These are phyloP conservation scores for Coendou prehensilis DNA, from an alignment of 2,797 vertebrate genomes.

Conservation along the genomic window DNA sequence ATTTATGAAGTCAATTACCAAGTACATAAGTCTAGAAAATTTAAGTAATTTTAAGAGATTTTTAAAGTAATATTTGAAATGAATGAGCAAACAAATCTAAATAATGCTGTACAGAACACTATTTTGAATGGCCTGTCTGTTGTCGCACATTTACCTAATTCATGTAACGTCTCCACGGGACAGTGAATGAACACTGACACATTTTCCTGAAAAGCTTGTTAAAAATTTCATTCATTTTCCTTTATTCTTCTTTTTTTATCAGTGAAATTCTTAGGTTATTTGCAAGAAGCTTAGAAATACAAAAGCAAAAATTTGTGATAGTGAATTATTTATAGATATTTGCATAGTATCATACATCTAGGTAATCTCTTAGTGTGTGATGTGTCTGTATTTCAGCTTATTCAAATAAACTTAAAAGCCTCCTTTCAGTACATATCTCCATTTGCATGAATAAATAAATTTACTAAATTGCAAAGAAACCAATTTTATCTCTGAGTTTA, in stretches of 20 bases:
- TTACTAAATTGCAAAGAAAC: background rate
- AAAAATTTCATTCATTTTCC: background rate
- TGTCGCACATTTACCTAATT: background rate
- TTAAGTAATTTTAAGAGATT: constrained; percentile 31
- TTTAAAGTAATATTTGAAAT: background rate
- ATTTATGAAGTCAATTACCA: background rate
- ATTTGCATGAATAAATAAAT: background rate
- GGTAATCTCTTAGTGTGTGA: background rate
- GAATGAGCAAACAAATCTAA: constrained; percentile 18
- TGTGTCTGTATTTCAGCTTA: background rate
- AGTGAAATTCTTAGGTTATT: background rate
- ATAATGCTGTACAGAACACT: background rate
- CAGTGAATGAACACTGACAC: background rate
- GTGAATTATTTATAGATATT: background rate
- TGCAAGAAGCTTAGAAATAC: background rate
- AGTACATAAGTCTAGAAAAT: background rate
- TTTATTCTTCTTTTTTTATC: background rate
- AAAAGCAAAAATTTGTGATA: background rate
- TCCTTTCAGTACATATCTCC: background rate
- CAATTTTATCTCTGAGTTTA: background rate
- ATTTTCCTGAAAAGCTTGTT: background rate
- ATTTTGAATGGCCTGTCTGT: background rate
- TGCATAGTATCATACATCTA: background rate
- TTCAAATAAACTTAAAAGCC: background rate
- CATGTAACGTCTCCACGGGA: background rate